phyloP scores from a whole-genome alignment of 2,888 invertebrate genomes.

The Falcaria lacertinaria region DNA sequence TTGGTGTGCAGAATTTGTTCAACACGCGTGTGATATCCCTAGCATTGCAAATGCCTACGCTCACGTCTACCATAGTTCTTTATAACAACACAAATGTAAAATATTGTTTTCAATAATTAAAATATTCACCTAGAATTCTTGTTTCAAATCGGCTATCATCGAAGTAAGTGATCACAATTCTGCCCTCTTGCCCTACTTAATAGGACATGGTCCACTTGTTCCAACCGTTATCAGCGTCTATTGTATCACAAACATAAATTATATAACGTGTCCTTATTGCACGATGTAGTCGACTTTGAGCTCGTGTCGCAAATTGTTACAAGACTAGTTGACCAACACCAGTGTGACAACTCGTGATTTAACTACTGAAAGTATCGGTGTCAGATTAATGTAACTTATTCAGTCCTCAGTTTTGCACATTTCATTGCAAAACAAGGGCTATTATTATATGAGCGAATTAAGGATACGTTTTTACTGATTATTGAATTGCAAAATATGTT shows the following conservation, averaged over 20 bases:
- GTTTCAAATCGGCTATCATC: too few relatives aligned
- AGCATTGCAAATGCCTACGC: too few relatives aligned
- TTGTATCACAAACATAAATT: not conserved
- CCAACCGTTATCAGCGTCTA: not conserved
- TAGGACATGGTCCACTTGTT: not conserved
- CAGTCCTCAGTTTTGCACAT: not conserved
- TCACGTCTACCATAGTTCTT: too few relatives aligned
- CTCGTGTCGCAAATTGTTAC: slow-evolving; percentile 17
- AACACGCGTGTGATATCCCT: too few relatives aligned
- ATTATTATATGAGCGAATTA: not conserved
- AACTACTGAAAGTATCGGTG: slow-evolving; percentile 13
- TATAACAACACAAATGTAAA: too few relatives aligned
- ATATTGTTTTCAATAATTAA: too few relatives aligned
- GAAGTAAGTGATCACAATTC: too few relatives aligned
- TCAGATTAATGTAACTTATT: not conserved
- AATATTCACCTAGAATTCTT: too few relatives aligned
- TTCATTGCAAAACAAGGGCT: not conserved
- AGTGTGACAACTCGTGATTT: slow-evolving; percentile 33
- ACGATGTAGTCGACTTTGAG: slow-evolving; percentile 13
- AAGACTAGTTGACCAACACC: slow-evolving; percentile 43
- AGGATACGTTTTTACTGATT: not conserved
- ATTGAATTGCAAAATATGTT: not conserved
- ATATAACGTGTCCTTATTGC: slow-evolving; percentile 29
- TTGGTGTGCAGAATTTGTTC: too few relatives aligned
- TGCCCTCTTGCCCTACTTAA: not conserved